Evolutionary conservation across 2,797 vertebrate genomes (phyloP), one percentile per base, ranked within the genome.

Genomic region (Hydrophis major): DNA sequence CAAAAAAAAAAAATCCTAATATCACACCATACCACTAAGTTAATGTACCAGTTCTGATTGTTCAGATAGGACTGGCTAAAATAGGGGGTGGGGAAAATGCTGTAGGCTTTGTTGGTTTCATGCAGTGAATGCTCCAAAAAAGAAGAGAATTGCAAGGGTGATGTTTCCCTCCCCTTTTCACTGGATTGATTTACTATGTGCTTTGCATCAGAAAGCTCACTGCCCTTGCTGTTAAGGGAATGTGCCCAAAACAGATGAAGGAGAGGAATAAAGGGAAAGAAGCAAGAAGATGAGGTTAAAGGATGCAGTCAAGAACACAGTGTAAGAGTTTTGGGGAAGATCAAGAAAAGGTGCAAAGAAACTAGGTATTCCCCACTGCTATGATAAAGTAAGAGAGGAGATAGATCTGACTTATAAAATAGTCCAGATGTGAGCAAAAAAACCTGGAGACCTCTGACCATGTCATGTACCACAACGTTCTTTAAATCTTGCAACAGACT

Each of bases 1-100:
- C 50, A 47, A 47, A 47, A 53, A 0, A 0, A 74, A 89, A 61
- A 27, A 63, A 63, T 0, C 11, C 0, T 1, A 18, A 53, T 37
- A 55, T 42, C 42, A 32, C 20, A 25, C 55, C 2, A 0, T 89
- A 94, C 89, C 90, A 14, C 32, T 11, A 86, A 53, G 28, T 89
- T 86, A 55, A 90, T 14, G 90, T 14, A 1, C 89, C 20, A 37
- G 13, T 16, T 37, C 63, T 0, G 59, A 90, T 61, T 55, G 2
- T 0, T 53, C 55, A 92, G 92, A 90, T 20, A 50, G 47, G 88
- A 22, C 18, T 13, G 37, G 37, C 8, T 59, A 25, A 83, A 83
- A 37, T 42, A 28, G 47, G 61, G 60, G 74, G 11, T 47, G 89
- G 53, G 50, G 88, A 18, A 37, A 18, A 6, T 28, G 27, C 50